Percentiles rank a stretch among this genome's conserved stretches.
Evolutionary conservation across 2,797 vertebrate genomes (phyloP).

Genomic region (Yasuhikotakia modesta): DNA sequence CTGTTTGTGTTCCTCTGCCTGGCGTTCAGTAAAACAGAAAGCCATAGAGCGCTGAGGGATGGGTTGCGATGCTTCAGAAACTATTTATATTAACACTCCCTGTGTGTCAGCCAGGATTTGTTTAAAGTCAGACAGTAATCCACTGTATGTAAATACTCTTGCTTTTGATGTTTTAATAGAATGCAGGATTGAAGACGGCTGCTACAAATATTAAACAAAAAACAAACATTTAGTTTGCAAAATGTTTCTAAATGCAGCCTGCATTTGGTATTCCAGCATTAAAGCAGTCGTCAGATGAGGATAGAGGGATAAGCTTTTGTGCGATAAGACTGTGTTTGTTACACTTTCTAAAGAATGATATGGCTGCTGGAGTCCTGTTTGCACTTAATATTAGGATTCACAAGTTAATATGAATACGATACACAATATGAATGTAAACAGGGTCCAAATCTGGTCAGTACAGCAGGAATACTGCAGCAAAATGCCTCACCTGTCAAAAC

Average conservation of each 20-base stretch:
- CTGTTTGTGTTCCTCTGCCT: constrained; percentile 10
- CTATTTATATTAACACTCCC: constrained; percentile 45
- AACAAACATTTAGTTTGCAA: constrained; percentile 55
- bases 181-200: constrained; percentile 44
- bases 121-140: constrained; percentile 52
- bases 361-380: too few species aligned
- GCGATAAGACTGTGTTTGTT: background rate
- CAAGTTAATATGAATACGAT: background rate
- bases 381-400: background rate
- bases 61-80: constrained; percentile 28
- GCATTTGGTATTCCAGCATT: constrained; percentile 29
- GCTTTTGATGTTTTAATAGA: constrained; percentile 54
- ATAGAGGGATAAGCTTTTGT: constrained; percentile 18
- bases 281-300: constrained; percentile 36
- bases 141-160: constrained; percentile 53
- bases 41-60: constrained; percentile 24
- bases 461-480: too few species aligned
- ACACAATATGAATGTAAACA: background rate
- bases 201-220: constrained; percentile 49
- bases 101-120: constrained; percentile 51
- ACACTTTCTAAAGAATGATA: background rate
- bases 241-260: constrained; percentile 40
- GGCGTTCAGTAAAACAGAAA: constrained; percentile 18
- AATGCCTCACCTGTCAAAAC: background rate
- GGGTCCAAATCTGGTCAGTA: background rate